These are phyloP conservation scores for Biston betularia DNA, from an alignment of 2,888 invertebrate genomes.

Conservation along the genomic window DNA sequence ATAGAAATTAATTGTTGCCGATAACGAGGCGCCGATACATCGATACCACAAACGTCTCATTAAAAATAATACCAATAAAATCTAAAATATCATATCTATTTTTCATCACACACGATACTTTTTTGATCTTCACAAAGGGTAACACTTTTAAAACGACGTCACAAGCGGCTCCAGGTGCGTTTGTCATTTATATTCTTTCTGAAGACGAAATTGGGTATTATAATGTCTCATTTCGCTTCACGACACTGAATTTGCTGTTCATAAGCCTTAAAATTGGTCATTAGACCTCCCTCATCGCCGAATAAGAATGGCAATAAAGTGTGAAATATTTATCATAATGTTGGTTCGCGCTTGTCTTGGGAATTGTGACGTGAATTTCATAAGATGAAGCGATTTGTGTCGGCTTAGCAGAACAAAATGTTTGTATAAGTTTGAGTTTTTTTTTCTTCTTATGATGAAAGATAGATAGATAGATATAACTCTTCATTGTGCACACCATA, in stretches of 20 bases:
- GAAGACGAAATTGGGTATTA: conserved; percentile 80
- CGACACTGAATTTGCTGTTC: conserved; percentile 84
- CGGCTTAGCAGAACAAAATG: conserved; percentile 16
- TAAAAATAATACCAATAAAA: background rate
- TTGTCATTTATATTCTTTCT: conserved; percentile 78
- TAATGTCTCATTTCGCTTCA: conserved; percentile 77
- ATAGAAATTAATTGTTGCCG: too few relatives aligned
- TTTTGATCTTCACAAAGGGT: conserved; percentile 20
- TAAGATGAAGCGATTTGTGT: conserved; percentile 17
- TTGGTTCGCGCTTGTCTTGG: conserved; percentile 46
- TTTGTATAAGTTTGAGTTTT: background rate
- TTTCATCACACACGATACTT: background rate
- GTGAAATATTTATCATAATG: conserved; percentile 74
- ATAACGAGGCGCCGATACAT: background rate
- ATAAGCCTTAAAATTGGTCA: conserved; percentile 83
- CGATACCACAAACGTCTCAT: conserved; percentile 1
- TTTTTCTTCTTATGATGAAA: background rate
- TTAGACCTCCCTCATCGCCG: conserved; percentile 71
- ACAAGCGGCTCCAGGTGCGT: conserved; percentile 48
- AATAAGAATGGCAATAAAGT: conserved; percentile 74
- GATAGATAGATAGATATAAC: too few relatives aligned
- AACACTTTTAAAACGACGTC: conserved; percentile 20
- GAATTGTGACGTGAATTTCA: conserved; percentile 29
- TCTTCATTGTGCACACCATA: too few relatives aligned
- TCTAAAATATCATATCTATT: background rate